These are phyloP conservation scores for Siphlonurus alternatus DNA, from an alignment of 2,888 invertebrate species.

Conservation along the genomic window DNA sequence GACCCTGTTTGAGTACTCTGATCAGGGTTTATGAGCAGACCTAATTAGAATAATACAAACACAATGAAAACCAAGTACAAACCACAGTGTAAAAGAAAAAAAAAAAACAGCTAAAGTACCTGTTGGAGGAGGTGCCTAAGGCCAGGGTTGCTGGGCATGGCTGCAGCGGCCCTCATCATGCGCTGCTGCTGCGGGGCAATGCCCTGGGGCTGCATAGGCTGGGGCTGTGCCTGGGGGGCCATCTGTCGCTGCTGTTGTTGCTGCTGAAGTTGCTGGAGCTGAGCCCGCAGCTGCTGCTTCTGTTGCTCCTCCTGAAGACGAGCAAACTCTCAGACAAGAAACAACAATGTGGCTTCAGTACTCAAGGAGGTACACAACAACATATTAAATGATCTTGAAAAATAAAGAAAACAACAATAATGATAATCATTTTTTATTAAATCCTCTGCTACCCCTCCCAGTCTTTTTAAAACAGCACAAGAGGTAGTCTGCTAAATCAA, in stretches of 20 bases:
- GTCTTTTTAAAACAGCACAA: too few species aligned
- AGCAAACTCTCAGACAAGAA: background rate
- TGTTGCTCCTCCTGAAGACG: slow-evolving; percentile 28
- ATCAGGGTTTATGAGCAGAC: too few species aligned
- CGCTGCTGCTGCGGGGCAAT: slow-evolving; percentile 35
- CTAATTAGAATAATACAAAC: too few species aligned
- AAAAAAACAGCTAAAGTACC: too few species aligned
- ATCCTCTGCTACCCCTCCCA: background rate
- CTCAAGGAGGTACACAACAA: background rate
- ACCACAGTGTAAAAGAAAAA: too few species aligned
- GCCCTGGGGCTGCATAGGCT: slow-evolving; percentile 18
- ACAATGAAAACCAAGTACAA: too few species aligned
- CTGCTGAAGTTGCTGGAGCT: slow-evolving; percentile 29
- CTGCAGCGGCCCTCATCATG: slow-evolving; percentile 37
- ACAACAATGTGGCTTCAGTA: background rate
- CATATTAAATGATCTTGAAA: background rate
- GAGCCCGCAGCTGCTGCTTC: slow-evolving; percentile 27
- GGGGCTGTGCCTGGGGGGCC: slow-evolving; percentile 17
- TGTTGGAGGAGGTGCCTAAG: slow-evolving; percentile 64
- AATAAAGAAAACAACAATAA: background rate
- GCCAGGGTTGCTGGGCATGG: slow-evolving; percentile 59
- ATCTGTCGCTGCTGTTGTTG: slow-evolving; percentile 24
- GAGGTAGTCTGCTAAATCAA: too few species aligned
- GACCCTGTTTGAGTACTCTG: too few species aligned
- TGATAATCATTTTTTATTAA: background rate